Percentiles rank a stretch among this genome's conserved stretches.
Conservation (phyloP, 2,888 invertebrate species). For the Stratiomys singularior region DNA sequence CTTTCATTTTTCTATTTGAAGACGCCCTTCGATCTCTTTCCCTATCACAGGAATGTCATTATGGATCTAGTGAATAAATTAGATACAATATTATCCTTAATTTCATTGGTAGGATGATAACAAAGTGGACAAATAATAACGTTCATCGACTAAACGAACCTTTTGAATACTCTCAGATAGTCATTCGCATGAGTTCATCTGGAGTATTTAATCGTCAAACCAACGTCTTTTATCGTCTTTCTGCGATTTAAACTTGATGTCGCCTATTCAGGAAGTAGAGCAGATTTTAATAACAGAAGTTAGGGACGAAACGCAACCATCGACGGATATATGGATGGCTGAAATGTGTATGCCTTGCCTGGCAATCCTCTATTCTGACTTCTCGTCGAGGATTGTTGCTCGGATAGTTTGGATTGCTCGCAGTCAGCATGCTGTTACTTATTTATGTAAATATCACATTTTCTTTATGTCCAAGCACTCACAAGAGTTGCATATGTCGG, state of each 20-base stretch:
- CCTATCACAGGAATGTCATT: no score
- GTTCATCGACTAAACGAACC: no score
- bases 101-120: no score
- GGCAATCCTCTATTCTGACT: conserved; percentile 29
- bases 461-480: conserved; percentile 24
- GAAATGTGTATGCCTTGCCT: not conserved
- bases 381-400: not conserved
- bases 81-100: no score
- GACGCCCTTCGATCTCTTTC: no score
- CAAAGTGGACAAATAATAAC: no score
- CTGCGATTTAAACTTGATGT: not conserved
- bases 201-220: not conserved
- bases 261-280: conserved; percentile 40
- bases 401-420: not conserved
- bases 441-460: conserved; percentile 43
- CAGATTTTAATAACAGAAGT: conserved; percentile 43
- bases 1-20: no score
- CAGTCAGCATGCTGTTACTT: conserved; percentile 37
- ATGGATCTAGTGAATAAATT: no score
- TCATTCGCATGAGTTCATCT: not conserved
- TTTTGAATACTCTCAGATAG: no score
- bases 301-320: conserved; percentile 30
- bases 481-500: conserved; percentile 41
- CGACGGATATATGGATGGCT: conserved; percentile 11
- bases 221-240: not conserved